Conservation (phyloP, 2,888 invertebrate genomes). For the Gymnocheta viridis region DNA sequence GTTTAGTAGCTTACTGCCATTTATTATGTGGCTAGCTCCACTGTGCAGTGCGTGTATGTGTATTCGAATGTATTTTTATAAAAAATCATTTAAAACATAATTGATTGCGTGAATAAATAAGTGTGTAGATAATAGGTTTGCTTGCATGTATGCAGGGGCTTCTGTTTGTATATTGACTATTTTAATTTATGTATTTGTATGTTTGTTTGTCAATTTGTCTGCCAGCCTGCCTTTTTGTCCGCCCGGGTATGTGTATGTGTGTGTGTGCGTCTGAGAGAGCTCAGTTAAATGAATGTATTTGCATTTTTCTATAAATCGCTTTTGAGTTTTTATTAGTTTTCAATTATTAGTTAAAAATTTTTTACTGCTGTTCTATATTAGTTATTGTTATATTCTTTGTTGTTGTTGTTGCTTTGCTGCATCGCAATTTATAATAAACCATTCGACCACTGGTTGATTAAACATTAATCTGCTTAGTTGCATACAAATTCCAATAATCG, state of each 20-base stretch:
- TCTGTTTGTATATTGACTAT: conserved; percentile 20
- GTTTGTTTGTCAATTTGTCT: background rate
- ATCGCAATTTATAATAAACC: conserved; percentile 53
- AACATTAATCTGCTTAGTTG: conserved; percentile 63
- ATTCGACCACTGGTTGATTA: conserved; percentile 62
- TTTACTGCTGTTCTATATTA: background rate
- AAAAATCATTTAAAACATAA: conserved; percentile 50
- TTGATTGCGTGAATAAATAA: conserved; percentile 61
- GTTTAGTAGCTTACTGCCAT: no score
- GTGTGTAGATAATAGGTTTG: conserved; percentile 20
- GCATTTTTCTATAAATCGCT: conserved; percentile 56
- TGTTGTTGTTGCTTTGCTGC: conserved; percentile 7
- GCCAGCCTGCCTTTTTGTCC: background rate
- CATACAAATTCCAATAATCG: conserved; percentile 22
- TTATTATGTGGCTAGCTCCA: background rate
- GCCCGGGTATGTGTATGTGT: background rate
- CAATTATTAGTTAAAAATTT: conserved; percentile 61
- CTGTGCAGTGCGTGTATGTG: background rate
- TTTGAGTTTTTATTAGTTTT: conserved; percentile 66
- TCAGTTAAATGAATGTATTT: conserved; percentile 45
- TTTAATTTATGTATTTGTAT: conserved; percentile 12
- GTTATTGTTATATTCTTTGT: background rate
- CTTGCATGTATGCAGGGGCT: background rate
- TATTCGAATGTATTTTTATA: background rate
- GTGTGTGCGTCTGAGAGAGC: conserved; percentile 5